A percentile compares a stretch with the other conserved stretches of the same genome.
phyloP scores from a whole-genome alignment of 1,140 invertebrate genomes.

The Eupristina koningsbergeri region DNA sequence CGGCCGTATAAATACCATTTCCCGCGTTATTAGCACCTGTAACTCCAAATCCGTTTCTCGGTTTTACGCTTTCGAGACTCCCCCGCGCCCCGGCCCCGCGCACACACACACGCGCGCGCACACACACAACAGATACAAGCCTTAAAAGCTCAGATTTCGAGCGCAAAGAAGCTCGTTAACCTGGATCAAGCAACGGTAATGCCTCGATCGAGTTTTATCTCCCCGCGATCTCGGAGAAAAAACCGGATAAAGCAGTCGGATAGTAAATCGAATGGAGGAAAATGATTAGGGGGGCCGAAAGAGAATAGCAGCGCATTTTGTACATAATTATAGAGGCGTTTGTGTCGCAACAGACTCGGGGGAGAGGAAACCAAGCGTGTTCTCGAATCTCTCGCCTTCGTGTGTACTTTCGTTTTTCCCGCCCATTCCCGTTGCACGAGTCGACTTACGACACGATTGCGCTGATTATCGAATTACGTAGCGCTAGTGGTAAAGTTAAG shows the following conservation, averaged over 20 bases:
- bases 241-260: neutral
- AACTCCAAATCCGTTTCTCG: neutral
- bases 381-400: slow-evolving; percentile 9
- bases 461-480: slow-evolving; percentile 58
- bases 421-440: slow-evolving; percentile 24
- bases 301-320: neutral
- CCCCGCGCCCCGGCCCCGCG: no score
- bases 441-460: slow-evolving; percentile 54
- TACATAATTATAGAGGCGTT: slow-evolving; percentile 37
- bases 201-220: neutral
- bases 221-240: neutral
- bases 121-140: no score
- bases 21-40: neutral
- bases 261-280: neutral
- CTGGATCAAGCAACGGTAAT: neutral
- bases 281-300: neutral
- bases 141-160: neutral
- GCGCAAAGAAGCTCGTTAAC: neutral
- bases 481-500: slow-evolving; percentile 39
- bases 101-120: no score
- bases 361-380: neutral
- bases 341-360: slow-evolving; percentile 10
- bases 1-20: neutral
- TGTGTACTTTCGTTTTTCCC: slow-evolving; percentile 56
- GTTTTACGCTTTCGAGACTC: neutral